Base-by-base conservation (phyloP, 2,113 vertebrate genomes). In the Calyptommatus sinebrachiatus region DNA sequence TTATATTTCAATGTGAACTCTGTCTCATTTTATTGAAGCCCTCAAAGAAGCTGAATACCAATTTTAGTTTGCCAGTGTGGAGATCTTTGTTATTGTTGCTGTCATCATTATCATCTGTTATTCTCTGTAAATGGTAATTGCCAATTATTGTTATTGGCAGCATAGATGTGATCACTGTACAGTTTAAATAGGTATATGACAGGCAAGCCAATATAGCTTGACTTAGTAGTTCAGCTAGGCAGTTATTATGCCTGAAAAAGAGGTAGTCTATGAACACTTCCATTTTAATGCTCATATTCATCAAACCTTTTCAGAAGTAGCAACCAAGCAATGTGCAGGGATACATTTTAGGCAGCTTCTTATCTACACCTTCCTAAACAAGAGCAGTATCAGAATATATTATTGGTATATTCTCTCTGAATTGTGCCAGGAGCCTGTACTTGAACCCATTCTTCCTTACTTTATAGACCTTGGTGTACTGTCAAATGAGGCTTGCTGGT, bases 401-500 rank as follows among this genome's bases (percentile, higher is more conserved):
- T 29, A 21, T 8, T 46, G 46, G 18, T 28, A 26, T 80, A 72
- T 53, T 18, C 1, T 24, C 41, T 67, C 45, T 35, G 66, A 85
- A 46, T 18, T 80, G 53, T 48, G 8, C 65, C 29, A 26, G 24
- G 67, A 82, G 12, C 24, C 61, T 82, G 71, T 81, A 68, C 22
- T 71, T 81, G 78, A 80, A 62, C 12, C 28, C n/a, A 16, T 28
- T 3, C 11, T 16, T 0, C 41, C 63, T 10, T 2, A 82, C 86
- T 81, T 78, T 65, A 77, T 57, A 80, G 78, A 77, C 77, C 70
- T 81, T 77, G 61, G 73, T 86, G 78, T 80, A 45, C 62, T 72
- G 78, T 76, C 74, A 88, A 83, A 84, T 81, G 73, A 89, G 71
- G 81, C 0, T 0, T 57, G 45, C 21, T 4, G 0, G n/a, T 71